Evolutionary conservation across 1,140 invertebrate species (phyloP), one percentile per base, ranked within the genome.

Genomic region (Adelges cooleyi): DNA sequence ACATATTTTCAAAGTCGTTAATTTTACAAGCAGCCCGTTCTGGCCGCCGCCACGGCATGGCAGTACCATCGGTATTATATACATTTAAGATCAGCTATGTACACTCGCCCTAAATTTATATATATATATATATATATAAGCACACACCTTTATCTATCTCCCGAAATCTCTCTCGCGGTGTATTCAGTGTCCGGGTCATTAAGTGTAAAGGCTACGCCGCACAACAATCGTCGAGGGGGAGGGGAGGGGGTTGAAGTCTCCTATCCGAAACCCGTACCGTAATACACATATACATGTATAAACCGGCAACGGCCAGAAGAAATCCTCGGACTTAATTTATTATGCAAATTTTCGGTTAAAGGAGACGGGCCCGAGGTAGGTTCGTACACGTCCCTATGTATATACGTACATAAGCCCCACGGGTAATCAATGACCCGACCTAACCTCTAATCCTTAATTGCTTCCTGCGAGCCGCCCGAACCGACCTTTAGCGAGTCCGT

Each of bases 281-380:
- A 5, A n/a, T n/a, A n/a, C n/a, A n/a, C n/a, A n/a, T n/a, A n/a
- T n/a, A n/a, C n/a, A n/a, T n/a, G n/a, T n/a, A n/a, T 5, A 59
- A 13, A 36, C 54, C 54, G 38, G 42, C 42, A 62, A 62, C 44
- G 42, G 56, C 56, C n/a, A 62, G 56, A 62, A 62, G 56, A 62
- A 62, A 62, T 62, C 56, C 56, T 62, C 22, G 56, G 42, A 62
- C 56, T 62, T 62, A 62, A 62, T 62, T 62, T 62, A 62, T 48
- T 62, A 62, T 62, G 56, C 56, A 62, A 62, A 62, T 62, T 62
- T 62, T 48, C 56, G 25, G 22, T 42, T 33, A 33, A 33, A 33
- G 29, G 56, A 48, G 25, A n/a, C n/a, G n/a, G 27, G 17, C 40
- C 56, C 17, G 17, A 33, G 56, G 44, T 36, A 38, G 6, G 36